phyloP scores from a whole-genome alignment of 2,113 vertebrate genomes.

The Phodopus roborovskii region DNA sequence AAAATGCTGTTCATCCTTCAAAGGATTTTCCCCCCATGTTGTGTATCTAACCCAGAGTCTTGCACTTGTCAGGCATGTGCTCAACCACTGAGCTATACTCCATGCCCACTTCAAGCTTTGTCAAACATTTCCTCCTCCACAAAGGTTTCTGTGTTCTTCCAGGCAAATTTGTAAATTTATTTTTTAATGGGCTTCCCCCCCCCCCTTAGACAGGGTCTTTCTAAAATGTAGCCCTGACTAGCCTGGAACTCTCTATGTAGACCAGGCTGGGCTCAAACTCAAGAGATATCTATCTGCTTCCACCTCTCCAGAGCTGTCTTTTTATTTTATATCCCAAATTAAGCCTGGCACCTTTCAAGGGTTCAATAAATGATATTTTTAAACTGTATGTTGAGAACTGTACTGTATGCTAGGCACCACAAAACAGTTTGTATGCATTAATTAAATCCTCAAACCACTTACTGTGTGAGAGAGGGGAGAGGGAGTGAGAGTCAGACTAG shows the following conservation, averaged over 20 bases:
- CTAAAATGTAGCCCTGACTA: not conserved
- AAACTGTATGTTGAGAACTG: constrained; percentile 30
- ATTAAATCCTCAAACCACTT: constrained; percentile 19
- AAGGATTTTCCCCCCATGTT: not conserved
- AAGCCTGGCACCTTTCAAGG: not conserved
- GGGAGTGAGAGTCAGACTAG: not conserved
- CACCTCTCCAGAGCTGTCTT: not conserved
- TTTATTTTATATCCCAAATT: constrained; percentile 24
- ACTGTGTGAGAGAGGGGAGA: not conserved
- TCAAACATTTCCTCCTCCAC: not conserved
- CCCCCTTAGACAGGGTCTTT: not conserved
- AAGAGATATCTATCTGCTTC: not conserved
- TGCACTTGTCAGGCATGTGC: not conserved
- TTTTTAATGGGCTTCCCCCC: not conserved
- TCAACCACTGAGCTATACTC: not conserved
- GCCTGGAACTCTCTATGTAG: not conserved
- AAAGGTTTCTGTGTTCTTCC: not conserved
- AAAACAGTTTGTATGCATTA: constrained; percentile 3
- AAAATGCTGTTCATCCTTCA: not conserved
- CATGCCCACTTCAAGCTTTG: not conserved
- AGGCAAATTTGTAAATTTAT: constrained; percentile 26
- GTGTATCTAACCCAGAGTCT: not conserved
- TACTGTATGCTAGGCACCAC: not conserved
- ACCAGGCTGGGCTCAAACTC: not conserved
- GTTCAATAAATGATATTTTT: not conserved